Evolutionary conservation across 2,113 vertebrate species (phyloP), one percentile per base, ranked within the genome.

Genomic region (Cyprinus carpio): DNA sequence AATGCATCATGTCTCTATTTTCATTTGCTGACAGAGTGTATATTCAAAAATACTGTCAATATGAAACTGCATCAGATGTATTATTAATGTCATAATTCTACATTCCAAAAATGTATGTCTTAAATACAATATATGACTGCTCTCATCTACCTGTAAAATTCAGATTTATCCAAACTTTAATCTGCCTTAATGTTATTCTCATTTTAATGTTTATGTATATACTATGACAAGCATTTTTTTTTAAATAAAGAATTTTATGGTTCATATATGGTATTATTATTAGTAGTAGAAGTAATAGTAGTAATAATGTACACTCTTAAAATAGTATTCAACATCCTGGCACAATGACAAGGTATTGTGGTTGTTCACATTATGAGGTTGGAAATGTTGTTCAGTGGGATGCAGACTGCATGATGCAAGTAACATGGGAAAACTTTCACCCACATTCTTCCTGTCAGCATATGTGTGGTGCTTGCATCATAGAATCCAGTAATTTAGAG

Each of bases 201-300:
- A 74, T 46, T 74, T 40, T 2, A 40, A 31, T 46, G 23, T 80
- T 40, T 37, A 18, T 81, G 78, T 81, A 81, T 43, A 81, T 81
- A 80, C 46, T 64, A 43, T 79, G 54, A 79, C 11, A 79, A 46
- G 23, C 56, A 51, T 46, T 46, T 15, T 49, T 49, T 75, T 77
- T 51, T 54, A 10, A 58, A 79, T 60, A 58, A 79, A 37, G 0
- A n/a, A 2, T 25, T 29, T 23, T 27, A 49, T 46, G 40, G 40
- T 75, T 4, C 4, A n/a, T 27, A 0, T 75, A 7, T 75, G 40
- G 40, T 75, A 27, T 46, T 46, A 16, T 6, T 74, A 13, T 4
- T 43, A 74, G 2, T 43, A 6, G 34, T 15, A 43, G 4, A 46
- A 46, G 71, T n/a, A 25, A 6, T 25, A 40, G 9, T 69, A 20